Evolutionary conservation across 2,113 vertebrate species (phyloP), one percentile per base, ranked within the genome.

Genomic region (Elaphurus davidianus): DNA sequence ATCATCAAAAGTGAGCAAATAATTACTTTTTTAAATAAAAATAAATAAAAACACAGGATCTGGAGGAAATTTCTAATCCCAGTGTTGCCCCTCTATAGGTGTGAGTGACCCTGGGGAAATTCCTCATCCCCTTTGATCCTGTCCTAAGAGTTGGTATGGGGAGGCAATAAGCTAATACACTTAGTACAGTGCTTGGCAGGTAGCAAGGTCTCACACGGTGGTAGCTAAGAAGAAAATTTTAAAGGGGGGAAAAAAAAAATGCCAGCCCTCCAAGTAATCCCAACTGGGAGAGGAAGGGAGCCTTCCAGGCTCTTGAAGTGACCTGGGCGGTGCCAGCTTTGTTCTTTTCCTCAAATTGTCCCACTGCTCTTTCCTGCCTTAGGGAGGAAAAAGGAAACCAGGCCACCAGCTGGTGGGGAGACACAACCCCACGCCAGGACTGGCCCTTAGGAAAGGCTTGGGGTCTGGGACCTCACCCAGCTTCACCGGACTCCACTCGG

Each of bases 391-490:
- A 90, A 23, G 43, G 89, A 91, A 92, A 78, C 33, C 85, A 47
- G 59, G 91, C 54, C n/a, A 15, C 55, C 8, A 47, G 78, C 28
- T 76, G 33, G 54, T 1, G 0, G 40, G 36, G 43, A 40, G 25
- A 19, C 50, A 25, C 43, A 60, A 50, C 15, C 54, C 13, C 36
- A 30, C n/a, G 11, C 54, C 52, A 98, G 92, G 30, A 25, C 1
- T 87, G 27, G 8, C 62, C 90, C 96, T 96, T 92, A 92, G 96
- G 90, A 96, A 95, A 93, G 60, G 87, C 90, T 92, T 92, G 36
- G 95, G 95, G 94, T 15, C 97, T 47, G 79, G 81, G 57, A 81
- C 76, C 90, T 98, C 98, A 89, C 98, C 98, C 97, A 86, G 36
- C 40, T 33, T 79, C 67, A 23, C 81, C 15, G 25, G 1, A 19